Evolutionary conservation across 37 sponge, comb jelly and placozoan genomes (phyloP), one percentile per base, ranked within the genome.

Genomic region (Mnemiopsis leidyi): DNA sequence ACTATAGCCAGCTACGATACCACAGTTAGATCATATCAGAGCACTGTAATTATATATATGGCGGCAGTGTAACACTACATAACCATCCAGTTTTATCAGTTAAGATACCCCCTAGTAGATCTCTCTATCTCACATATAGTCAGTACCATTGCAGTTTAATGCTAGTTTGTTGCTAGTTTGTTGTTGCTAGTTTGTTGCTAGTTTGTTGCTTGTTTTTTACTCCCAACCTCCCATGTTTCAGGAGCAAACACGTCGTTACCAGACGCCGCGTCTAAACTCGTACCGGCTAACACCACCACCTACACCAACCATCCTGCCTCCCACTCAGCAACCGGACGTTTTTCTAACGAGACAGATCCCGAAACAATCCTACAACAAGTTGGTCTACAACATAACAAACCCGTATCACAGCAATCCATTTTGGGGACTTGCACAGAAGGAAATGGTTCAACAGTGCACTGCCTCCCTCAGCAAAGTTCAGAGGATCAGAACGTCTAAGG

Each of bases 261-360:
- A 38, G 7, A 33, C 61, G 18, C 32, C 36, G 13, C 39, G 90
- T 20, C 61, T 85, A 7, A 85, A 20, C 35, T 33, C 35, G 61
- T 39, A 85, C 61, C 40, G 90, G 2, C 61, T 85, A 3, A 85
- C 90, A 33, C 90, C 90, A n/a, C 90, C 90, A 16, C 61, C 90
- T 28, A 85, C 35, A 35, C 32, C 90, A 1, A 85, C 61, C 90
- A 85, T 85, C 26, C 90, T 85, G 90, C 90, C 90, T 1, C 90
- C 90, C 7, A 85, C 90, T 13, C 90, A 85, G 61, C 79, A 77
- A 32, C 90, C 90, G 23, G 90, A 85, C 7, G 38, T 39, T 28
- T 37, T 26, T 36, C 26, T 39, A 2, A 24, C 61, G 2, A 35
- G 90, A 23, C 7, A 28, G n/a, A 40, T 33, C 1, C 90, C 36